Conservation (phyloP, 2,113 vertebrate genomes). For the Vidua chalybeata region DNA sequence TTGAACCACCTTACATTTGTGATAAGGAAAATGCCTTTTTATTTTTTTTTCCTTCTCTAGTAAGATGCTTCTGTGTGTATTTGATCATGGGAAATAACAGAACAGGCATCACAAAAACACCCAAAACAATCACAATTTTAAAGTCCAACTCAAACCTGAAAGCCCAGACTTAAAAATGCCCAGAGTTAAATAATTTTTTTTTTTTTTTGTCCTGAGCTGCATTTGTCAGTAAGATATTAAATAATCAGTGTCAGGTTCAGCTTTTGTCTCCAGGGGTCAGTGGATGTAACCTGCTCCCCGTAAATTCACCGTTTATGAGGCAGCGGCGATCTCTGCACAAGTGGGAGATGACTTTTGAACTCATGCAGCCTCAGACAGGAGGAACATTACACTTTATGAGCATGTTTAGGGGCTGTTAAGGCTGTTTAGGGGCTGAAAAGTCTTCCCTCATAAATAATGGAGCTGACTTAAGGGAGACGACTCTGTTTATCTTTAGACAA, state of each 20-base stretch:
- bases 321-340: background rate
- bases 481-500: conserved; percentile 21
- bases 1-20: background rate
- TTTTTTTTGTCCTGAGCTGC: background rate
- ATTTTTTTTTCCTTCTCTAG: too few relatives aligned
- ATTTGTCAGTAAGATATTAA: conserved; percentile 48
- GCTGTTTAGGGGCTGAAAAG: conserved; percentile 12
- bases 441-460: conserved; percentile 32
- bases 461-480: background rate
- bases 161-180: background rate
- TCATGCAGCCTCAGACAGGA: background rate
- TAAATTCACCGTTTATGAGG: conserved; percentile 56
- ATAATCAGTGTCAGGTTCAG: conserved; percentile 20
- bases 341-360: conserved; percentile 55
- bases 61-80: background rate
- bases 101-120: background rate
- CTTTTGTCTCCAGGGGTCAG: conserved; percentile 52
- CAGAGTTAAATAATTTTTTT: background rate
- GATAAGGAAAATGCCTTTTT: background rate
- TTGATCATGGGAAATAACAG: background rate
- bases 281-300: conserved; percentile 34
- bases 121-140: accelerated
- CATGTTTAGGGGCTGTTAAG: conserved; percentile 28
- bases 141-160: background rate
- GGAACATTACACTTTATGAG: conserved; percentile 26